A percentile compares a stretch with the other conserved stretches of the same genome.
Evolutionary conservation across 2,888 invertebrate genomes (phyloP).

Genomic region (Harpagoxenus sublaevis): DNA sequence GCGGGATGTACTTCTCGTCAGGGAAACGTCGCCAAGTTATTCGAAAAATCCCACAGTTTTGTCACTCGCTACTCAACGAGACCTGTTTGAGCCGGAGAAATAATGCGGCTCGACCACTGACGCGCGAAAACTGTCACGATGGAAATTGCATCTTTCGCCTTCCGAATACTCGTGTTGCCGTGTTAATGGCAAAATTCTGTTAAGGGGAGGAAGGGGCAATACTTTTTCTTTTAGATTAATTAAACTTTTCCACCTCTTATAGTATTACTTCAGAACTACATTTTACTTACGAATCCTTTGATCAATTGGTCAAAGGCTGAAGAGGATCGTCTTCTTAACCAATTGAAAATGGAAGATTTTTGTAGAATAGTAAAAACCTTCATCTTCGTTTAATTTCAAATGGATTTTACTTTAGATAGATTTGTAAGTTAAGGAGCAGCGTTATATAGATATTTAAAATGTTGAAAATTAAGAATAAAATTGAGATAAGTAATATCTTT

Average conservation of each 20-base stretch:
- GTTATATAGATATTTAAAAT: constrained; percentile 5
- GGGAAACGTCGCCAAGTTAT: constrained; percentile 27
- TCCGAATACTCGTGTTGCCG: neutral
- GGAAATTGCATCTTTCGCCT: neutral
- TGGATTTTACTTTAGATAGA: constrained; percentile 1
- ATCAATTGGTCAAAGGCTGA: constrained; percentile 9
- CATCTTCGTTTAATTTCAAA: neutral
- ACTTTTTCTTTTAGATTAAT: constrained; percentile 7
- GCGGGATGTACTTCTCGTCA: constrained; percentile 18
- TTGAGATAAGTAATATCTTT: neutral
- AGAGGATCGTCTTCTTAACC: constrained; percentile 4
- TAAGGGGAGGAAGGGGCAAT: neutral
- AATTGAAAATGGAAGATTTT: constrained; percentile 21
- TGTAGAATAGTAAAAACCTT: neutral
- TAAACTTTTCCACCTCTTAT: neutral
- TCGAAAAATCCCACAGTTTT: constrained; percentile 41
- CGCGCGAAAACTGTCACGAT: neutral
- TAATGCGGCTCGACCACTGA: constrained; percentile 27
- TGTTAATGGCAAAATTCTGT: neutral
- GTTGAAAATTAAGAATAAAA: constrained; percentile 14
- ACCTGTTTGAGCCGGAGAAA: neutral
- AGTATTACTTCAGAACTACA: neutral
- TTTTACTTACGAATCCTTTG: constrained; percentile 16
- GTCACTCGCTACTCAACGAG: constrained; percentile 20
- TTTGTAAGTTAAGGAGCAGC: neutral